Evolutionary conservation across 1,140 invertebrate species (phyloP).

Genomic region (Sesamia nonagrioides): DNA sequence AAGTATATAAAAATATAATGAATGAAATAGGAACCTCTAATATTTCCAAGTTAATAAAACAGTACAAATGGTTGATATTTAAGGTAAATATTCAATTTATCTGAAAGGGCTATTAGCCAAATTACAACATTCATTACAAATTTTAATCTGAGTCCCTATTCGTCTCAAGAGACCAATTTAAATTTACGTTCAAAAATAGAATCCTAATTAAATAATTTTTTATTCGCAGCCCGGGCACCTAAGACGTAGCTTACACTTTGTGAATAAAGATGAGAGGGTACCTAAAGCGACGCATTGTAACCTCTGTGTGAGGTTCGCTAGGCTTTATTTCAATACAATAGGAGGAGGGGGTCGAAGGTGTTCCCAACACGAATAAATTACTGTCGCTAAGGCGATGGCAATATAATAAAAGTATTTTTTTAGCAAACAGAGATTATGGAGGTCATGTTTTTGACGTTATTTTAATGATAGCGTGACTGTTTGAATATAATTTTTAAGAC

Average conservation of each 20-base stretch:
- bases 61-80: no score
- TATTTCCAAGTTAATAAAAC: no score
- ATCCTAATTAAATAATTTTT: neutral
- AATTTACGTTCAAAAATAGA: neutral
- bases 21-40: no score
- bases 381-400: neutral
- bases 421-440: neutral
- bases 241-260: conserved; percentile 4
- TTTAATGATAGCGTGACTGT: neutral
- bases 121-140: no score
- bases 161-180: neutral
- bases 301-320: conserved; percentile 26
- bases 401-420: conserved; percentile 8
- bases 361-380: conserved; percentile 17
- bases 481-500: neutral
- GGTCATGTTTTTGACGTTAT: neutral
- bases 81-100: no score
- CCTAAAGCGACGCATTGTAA: conserved; percentile 15
- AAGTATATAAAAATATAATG: no score
- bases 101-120: no score
- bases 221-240: neutral
- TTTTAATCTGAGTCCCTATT: neutral
- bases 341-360: neutral
- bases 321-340: neutral
- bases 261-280: neutral